Evolutionary conservation across 2,113 vertebrate genomes (phyloP), one percentile per base, ranked within the genome.

Genomic region (Enhydra lutris): DNA sequence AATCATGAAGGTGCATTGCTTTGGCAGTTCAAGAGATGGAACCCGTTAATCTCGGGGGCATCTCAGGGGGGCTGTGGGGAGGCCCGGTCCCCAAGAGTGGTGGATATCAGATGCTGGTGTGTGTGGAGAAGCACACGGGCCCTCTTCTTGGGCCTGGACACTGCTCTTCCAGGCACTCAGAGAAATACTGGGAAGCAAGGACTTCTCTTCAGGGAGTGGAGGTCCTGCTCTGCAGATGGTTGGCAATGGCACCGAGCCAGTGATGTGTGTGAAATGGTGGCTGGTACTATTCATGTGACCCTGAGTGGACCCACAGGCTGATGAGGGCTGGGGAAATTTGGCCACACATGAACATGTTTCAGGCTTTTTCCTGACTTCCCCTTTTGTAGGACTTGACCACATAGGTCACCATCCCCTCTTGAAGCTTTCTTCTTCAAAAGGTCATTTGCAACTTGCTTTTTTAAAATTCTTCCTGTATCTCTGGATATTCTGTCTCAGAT

Each of bases 1-100:
- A 26, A 8, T 88, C 45, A 9, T 6, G 42, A 21, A 63, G 23
- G n/a, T 9, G 42, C 20, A 4, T 50, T 4, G 23, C 18, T 29
- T 31, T n/a, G 50, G 71, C 47, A 2, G 1, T 17, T 21, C 2
- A 18, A 50, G 42, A 63, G 52, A 26, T 11, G 26, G 29, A 71
- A 9, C 6, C 0, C 9, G 0, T 34, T 11, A 26, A 36, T 18
- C n/a, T 20, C 5, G 8, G 36, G n/a, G 15, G 14, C 13, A 34
- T 80, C 9, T 42, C 14, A 3, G 3, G 36, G 45, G n/a, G 15
- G 24, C 69, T 50, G 6, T 6, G 45, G 42, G 31, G 39, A 69
- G 9, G 8, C 23, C 73, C 8, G 42, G 2, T 74, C 50, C 74
- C 86, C 6, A 29, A 24, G 42, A 20, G 31, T 50, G 26, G 5